Percentiles rank a stretch among this genome's conserved stretches.
These are phyloP conservation scores for Pachyseris speciosa DNA, from an alignment of 64 coral and sea anemone species.

Conservation along the genomic window DNA sequence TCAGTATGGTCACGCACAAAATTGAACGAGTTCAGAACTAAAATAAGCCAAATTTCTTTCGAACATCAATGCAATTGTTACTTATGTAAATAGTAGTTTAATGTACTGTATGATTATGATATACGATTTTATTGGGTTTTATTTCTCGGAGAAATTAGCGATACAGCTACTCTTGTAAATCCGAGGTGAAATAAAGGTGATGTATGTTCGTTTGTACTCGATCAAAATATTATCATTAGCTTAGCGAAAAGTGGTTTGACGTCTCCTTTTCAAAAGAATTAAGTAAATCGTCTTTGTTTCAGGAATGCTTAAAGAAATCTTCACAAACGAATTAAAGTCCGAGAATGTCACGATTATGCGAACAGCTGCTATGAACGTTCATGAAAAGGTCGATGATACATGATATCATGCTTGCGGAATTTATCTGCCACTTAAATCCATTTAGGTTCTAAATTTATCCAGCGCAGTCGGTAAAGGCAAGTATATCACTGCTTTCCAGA, in stretches of 20 bases:
- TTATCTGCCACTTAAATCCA: not conserved
- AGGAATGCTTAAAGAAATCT: not conserved
- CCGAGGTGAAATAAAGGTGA: not conserved
- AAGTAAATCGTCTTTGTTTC: slow-evolving; percentile 3
- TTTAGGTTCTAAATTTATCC: not conserved
- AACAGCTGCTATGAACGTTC: not conserved
- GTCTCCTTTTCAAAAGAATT: not conserved
- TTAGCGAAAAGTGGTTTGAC: too few species aligned
- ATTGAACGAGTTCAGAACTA: too few species aligned
- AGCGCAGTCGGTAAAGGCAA: not conserved
- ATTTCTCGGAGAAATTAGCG: too few species aligned
- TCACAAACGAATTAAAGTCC: not conserved
- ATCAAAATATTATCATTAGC: not conserved
- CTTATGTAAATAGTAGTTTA: too few species aligned
- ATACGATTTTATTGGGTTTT: too few species aligned
- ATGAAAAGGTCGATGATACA: not conserved
- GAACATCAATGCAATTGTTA: too few species aligned
- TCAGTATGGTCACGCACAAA: too few species aligned
- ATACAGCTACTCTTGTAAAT: too few species aligned
- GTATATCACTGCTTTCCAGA: not conserved
- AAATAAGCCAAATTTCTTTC: too few species aligned
- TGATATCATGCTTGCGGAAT: not conserved
- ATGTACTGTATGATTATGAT: too few species aligned
- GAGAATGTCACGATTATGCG: not conserved
- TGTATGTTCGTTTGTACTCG: too few species aligned